phyloP scores from a whole-genome alignment of 2,113 vertebrate species.

The Pyrgilauda ruficollis region DNA sequence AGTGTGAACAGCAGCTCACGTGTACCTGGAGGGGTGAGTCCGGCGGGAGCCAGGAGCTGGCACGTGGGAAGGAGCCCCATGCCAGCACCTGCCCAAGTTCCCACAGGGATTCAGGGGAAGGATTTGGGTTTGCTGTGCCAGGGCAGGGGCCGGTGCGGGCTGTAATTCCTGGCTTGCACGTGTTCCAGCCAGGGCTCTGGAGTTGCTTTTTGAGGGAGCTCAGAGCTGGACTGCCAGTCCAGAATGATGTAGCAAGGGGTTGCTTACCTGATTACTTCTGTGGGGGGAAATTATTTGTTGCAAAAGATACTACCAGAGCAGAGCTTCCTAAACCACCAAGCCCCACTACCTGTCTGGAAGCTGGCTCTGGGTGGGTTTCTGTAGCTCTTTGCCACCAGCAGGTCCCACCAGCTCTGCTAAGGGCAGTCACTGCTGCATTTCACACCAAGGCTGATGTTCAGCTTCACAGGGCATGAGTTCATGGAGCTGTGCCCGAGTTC shows the following conservation, averaged over 20 bases:
- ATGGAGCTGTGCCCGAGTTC: neutral
- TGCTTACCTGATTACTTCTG: neutral
- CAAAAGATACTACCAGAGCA: neutral
- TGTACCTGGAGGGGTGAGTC: conserved; percentile 18
- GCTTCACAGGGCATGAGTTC: accelerated
- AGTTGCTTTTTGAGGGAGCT: neutral
- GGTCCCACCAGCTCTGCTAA: neutral
- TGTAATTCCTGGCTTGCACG: accelerated
- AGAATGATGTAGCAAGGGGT: neutral
- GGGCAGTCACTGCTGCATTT: neutral
- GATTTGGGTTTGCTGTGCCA: neutral
- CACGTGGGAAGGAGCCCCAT: neutral
- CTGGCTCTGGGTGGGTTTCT: neutral
- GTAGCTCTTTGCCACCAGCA: neutral
- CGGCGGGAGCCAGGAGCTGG: accelerated
- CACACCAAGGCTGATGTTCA: neutral
- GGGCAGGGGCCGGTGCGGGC: neutral
- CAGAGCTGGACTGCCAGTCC: neutral
- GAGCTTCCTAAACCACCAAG: neutral
- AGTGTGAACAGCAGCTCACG: neutral
- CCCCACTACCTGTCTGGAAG: neutral
- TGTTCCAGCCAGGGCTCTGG: accelerated
- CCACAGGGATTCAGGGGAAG: neutral
- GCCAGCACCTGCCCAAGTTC: neutral
- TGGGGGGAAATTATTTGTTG: accelerated